These are phyloP conservation scores for Apocheima hispidaria DNA, from an alignment of 2,888 invertebrate genomes.

Conservation along the genomic window DNA sequence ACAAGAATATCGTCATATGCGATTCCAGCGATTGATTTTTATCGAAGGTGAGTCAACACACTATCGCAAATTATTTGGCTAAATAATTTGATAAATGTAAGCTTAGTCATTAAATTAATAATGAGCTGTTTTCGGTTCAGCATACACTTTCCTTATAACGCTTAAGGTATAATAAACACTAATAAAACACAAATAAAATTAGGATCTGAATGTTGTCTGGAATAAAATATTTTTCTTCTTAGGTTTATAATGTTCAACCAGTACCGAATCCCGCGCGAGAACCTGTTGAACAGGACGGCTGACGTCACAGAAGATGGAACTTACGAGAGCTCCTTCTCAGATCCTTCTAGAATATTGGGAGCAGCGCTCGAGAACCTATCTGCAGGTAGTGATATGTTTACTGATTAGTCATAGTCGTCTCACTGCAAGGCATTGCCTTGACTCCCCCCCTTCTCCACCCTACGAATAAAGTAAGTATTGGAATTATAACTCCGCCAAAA, in stretches of 20 bases:
- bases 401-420: no score
- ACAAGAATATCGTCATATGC: background rate
- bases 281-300: conserved; percentile 94
- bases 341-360: conserved; percentile 94
- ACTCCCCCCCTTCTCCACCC: no score
- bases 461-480: no score
- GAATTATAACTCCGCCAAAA: no score
- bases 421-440: no score
- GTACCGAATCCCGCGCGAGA: conserved; percentile 94
- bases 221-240: conserved; percentile 23
- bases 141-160: no score
- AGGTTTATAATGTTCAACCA: conserved; percentile 95
- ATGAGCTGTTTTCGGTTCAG: no score
- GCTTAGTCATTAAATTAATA: background rate
- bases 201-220: background rate
- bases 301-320: conserved; percentile 95
- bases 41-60: background rate
- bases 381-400: no score
- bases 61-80: background rate
- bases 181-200: no score
- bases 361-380: conserved; percentile 95
- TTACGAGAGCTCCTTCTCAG: conserved; percentile 96
- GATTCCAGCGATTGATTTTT: background rate
- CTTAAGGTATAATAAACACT: no score
- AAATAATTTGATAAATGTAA: background rate